Evolutionary conservation across 2,888 invertebrate species (phyloP).

Genomic region (Brassicogethes aeneus): DNA sequence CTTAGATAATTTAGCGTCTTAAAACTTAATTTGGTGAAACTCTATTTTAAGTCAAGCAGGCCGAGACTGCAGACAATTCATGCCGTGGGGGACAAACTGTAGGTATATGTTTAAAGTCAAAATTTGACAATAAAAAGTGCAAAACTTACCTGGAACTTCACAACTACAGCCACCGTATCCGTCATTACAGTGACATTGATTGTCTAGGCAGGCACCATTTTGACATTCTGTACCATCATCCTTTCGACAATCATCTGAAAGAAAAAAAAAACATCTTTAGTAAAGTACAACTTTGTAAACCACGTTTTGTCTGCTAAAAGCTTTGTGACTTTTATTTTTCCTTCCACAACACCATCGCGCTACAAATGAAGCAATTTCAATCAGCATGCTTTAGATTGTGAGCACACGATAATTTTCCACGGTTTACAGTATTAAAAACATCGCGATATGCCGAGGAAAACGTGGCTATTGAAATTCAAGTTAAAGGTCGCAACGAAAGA

Average conservation of each 20-base stretch:
- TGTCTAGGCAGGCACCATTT: constrained; percentile 88
- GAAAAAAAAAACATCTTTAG: constrained; percentile 20
- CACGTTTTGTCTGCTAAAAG: no score
- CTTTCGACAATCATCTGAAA: constrained; percentile 84
- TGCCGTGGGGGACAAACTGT: no score
- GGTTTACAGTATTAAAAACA: neutral
- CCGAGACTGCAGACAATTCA: no score
- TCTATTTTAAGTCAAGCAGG: no score
- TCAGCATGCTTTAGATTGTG: neutral
- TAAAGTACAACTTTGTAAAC: no score
- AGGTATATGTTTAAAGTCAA: no score
- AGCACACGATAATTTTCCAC: neutral
- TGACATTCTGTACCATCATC: constrained; percentile 83
- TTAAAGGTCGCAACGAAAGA: neutral
- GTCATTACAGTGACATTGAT: constrained; percentile 92
- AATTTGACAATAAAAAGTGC: no score
- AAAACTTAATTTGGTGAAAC: no score
- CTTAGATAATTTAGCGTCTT: no score
- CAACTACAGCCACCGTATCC: constrained; percentile 92
- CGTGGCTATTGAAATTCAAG: neutral
- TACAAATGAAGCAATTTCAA: no score
- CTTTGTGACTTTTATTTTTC: no score
- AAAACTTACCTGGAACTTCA: constrained; percentile 79
- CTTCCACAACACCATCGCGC: no score
- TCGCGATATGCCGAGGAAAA: neutral